These are phyloP conservation scores for Megathymus violae DNA, from an alignment of 1,140 invertebrate genomes.

Conservation along the genomic window DNA sequence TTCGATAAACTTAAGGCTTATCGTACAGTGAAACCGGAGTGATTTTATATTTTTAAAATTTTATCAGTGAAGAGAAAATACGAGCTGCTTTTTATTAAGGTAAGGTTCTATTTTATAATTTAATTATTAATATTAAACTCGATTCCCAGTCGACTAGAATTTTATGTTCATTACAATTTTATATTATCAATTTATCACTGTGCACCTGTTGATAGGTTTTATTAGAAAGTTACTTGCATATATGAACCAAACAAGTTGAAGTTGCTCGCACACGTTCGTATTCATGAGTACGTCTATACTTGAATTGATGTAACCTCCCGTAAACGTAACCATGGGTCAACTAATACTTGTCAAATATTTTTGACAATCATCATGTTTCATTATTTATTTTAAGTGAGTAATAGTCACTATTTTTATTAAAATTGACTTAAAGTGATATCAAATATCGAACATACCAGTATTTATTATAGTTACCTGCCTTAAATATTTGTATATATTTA, in stretches of 20 bases:
- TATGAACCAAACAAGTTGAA: slow-evolving; percentile 69
- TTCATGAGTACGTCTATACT: slow-evolving; percentile 59
- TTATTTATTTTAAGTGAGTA: slow-evolving; percentile 6
- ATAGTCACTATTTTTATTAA: slow-evolving; percentile 49
- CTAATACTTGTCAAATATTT: slow-evolving; percentile 37
- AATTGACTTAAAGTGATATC: no score
- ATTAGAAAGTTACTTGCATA: slow-evolving; percentile 78
- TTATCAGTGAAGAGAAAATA: slow-evolving; percentile 53
- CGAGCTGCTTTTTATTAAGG: slow-evolving; percentile 67
- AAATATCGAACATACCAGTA: no score
- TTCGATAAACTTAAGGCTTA: slow-evolving; percentile 52
- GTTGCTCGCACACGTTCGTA: slow-evolving; percentile 61
- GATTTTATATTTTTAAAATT: slow-evolving; percentile 65
- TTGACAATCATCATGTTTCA: not conserved
- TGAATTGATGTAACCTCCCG: slow-evolving; percentile 66
- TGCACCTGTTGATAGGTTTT: slow-evolving; percentile 45
- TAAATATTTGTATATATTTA: no score
- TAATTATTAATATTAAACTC: slow-evolving; percentile 28
- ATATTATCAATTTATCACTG: slow-evolving; percentile 23
- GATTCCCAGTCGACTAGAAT: slow-evolving; percentile 10
- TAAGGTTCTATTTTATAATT: slow-evolving; percentile 52
- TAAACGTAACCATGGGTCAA: slow-evolving; percentile 53
- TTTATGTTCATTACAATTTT: slow-evolving; percentile 28
- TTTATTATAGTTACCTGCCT: no score
- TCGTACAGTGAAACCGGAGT: slow-evolving; percentile 54